Conservation (phyloP, 2,888 invertebrate genomes). For the Agrotis exclamationis region DNA sequence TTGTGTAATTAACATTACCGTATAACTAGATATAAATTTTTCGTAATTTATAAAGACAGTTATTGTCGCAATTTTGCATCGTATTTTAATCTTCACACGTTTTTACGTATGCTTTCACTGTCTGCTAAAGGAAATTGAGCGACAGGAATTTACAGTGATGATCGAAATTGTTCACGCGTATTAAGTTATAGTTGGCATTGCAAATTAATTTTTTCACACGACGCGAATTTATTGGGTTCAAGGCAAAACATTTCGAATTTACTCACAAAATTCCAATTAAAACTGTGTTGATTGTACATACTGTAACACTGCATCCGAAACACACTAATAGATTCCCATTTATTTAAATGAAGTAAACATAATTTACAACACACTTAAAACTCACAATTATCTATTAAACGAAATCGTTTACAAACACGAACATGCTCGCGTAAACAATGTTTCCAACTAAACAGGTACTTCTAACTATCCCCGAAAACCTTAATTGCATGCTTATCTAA, state of each 20-base stretch:
- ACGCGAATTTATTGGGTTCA: conserved; percentile 5
- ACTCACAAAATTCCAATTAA: conserved; percentile 11
- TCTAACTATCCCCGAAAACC: conserved; percentile 69
- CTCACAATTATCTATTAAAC: conserved; percentile 16
- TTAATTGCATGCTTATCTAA: conserved; percentile 88
- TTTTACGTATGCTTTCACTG: conserved; percentile 43
- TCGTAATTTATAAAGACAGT: conserved; percentile 37
- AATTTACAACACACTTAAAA: conserved; percentile 21
- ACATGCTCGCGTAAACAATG: conserved; percentile 15
- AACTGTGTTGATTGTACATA: conserved; percentile 1
- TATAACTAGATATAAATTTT: conserved; percentile 57
- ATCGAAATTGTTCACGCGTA: conserved; percentile 23
- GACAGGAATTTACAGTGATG: conserved; percentile 28
- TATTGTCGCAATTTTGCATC: conserved; percentile 41
- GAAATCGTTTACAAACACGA: conserved; percentile 24
- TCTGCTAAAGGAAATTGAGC: conserved; percentile 43
- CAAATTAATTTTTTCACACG: conserved; percentile 3
- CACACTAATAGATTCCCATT: conserved; percentile 15
- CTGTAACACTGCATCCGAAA: conserved; percentile 35
- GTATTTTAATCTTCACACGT: conserved; percentile 54
- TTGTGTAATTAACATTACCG: conserved; percentile 64
- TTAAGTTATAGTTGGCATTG: conserved; percentile 20
- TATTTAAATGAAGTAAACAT: conserved; percentile 32
- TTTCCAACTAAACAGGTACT: conserved; percentile 54
- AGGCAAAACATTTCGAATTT: conserved; percentile 6